Base-by-base conservation (phyloP, 1,140 invertebrate species). In the Lasioglossum albipes region DNA sequence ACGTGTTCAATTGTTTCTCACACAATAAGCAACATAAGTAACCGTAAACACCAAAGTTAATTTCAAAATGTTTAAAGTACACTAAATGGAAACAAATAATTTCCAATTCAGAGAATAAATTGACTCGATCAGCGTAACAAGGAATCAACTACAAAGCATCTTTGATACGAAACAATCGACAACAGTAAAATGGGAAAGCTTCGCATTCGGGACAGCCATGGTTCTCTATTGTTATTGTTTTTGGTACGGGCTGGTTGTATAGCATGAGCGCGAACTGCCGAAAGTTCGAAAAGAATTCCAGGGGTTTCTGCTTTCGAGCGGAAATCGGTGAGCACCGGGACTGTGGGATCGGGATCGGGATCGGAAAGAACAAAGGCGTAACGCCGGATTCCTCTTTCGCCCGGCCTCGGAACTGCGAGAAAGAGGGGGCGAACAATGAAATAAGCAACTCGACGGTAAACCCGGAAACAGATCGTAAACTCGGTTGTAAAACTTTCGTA, bases 401-500 rank as follows among this genome's bases (percentile, higher is more conserved):
- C 20, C 5, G 16, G 52, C 27, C 3, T 16, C 45, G 42, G 18
- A 36, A 65, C 61, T 10, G 59, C n/a, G 27, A 49, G 52, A 74
- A 27, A 66, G 12, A 13, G 20, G 20, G 45, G 6, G 10, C 18
- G 61, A 65, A 45, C 69, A 73, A 79, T 66, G 77, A 79, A 73
- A 79, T 64, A 74, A 79, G 70, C 61, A 72, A 65, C 49, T 66
- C 49, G n/a, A 20, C 31, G 31, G 31, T 16, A 31, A 42, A 54
- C 16, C 59, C 31, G 57, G 69, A 65, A 73, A 54, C 49, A 42
- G 31, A 72, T 72, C 76, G 68, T 72, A 78, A 78, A 72, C 59
- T 77, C 57, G 59, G n/a, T 20, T 45, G 66, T 45, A 61, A 78
- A 72, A 64, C 31, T 72, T 72, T 42, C 68, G 76, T n/a, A 20